Conservation (phyloP, 2,113 vertebrate genomes). For the Pteronura brasiliensis region DNA sequence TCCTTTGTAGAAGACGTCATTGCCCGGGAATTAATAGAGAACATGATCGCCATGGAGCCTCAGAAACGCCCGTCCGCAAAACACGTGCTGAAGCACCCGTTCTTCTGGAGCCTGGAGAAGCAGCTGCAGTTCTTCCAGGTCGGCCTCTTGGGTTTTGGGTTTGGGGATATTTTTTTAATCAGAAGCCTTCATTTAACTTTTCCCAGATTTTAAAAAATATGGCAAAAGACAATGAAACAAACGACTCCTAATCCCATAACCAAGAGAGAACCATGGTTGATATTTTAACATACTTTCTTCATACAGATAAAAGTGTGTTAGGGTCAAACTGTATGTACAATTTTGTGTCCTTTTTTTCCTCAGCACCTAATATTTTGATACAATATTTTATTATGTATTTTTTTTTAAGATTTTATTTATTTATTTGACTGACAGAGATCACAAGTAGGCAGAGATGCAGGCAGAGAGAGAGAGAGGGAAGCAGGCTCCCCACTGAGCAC, state of each 20-base stretch:
- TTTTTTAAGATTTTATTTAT: no score
- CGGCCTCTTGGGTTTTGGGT: neutral
- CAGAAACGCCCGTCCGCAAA: constrained; percentile 91
- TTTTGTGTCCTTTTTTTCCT: neutral
- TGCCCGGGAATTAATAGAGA: constrained; percentile 91
- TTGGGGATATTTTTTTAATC: neutral
- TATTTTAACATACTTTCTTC: neutral
- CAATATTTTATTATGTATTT: neutral
- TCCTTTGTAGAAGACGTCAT: constrained; percentile 88
- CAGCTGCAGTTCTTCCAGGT: constrained; percentile 99
- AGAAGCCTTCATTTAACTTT: neutral
- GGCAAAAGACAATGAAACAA: neutral
- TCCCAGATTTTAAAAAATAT: neutral
- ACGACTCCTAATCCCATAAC: neutral
- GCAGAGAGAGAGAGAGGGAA: no score
- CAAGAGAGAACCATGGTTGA: neutral
- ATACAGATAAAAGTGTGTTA: neutral
- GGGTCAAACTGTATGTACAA: neutral
- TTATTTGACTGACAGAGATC: no score
- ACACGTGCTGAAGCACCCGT: constrained; percentile 94
- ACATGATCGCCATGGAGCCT: constrained; percentile 95
- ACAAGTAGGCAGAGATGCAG: no score
- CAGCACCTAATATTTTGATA: neutral
- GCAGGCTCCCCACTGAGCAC: no score
- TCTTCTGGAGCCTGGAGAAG: constrained; percentile 97